Evolutionary conservation across 2,797 vertebrate species (phyloP), one percentile per base, ranked within the genome.

Genomic region (Rhinichthys osculus): DNA sequence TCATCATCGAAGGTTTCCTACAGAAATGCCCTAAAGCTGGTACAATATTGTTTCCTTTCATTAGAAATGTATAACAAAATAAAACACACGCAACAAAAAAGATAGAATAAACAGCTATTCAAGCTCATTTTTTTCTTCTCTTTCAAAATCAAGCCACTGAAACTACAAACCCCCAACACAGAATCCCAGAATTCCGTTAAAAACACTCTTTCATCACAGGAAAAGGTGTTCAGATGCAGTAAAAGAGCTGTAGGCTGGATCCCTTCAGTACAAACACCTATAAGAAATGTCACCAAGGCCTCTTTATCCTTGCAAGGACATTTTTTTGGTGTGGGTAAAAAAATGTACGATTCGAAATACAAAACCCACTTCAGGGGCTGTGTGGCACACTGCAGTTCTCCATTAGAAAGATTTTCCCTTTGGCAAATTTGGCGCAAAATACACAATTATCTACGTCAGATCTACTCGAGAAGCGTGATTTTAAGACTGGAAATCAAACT

Each of bases 401-500:
- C 64, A 83, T 91, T 94, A 94, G 90, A 95, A 95, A 95, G 88
- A 87, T 90, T 93, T 95, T 85, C 30, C 94, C 94, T 94, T 95
- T 94, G 92, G 93, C 93, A 94, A 95, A 82, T 85, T 81, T 76
- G 50, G 93, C 94, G 89, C 93, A 93, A 93, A 91, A 94, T 94
- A 94, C 93, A 94, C 93, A 93, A 92, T 71, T 71, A 82, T 83
- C 57, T 54, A 78, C 67, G 52, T 85, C 83, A 81, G 84, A 78
- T 85, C 86, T 86, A 81, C 73, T 67, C 70, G 83, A 82, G 76
- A 64, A 76, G 66, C 0, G 16, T 27, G 38, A 80, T 67, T 76
- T 81, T 52, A 84, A 84, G 77, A 71, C 21, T 78, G 54, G 86
- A 86, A 88, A 88, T 76, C 72, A 72, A 59, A 82, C 71, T 66